Evolutionary conservation across 2,113 vertebrate genomes (phyloP).

Genomic region (Sceloporus undulatus): DNA sequence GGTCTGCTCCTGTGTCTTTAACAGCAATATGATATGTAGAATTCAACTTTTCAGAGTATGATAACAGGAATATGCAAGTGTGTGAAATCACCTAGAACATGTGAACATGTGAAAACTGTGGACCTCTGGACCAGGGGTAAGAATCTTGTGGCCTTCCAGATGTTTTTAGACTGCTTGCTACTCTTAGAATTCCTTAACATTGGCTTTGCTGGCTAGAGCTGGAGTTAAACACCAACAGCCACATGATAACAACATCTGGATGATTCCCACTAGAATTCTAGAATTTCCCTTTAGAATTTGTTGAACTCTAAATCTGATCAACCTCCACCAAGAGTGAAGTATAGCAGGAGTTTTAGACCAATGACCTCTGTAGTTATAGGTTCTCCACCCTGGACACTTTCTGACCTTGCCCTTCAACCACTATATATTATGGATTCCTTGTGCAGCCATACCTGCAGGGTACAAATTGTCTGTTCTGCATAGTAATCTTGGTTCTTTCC

Average conservation of each 20-base stretch:
- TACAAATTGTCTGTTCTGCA: background rate
- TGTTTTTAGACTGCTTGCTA: background rate
- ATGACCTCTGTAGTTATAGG: too few relatives aligned
- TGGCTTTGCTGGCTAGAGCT: background rate
- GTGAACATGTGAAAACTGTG: background rate
- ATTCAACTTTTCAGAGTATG: background rate
- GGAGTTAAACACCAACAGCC: too few relatives aligned
- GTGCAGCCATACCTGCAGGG: background rate
- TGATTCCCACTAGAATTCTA: too few relatives aligned
- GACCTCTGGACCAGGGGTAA: background rate
- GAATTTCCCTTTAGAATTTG: too few relatives aligned
- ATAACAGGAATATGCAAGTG: background rate
- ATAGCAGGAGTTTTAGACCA: too few relatives aligned
- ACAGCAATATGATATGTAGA: background rate
- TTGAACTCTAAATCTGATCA: too few relatives aligned
- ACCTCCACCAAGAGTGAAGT: too few relatives aligned
- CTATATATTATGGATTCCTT: background rate
- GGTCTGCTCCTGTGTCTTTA: background rate
- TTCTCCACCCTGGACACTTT: background rate
- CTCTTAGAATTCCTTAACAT: background rate
- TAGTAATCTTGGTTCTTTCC: too few relatives aligned
- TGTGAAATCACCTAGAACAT: background rate
- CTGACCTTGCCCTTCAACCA: background rate
- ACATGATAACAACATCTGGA: too few relatives aligned
- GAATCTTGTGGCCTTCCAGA: background rate